Conservation (phyloP, 2,113 vertebrate species). For the Henicopernis longicauda region DNA sequence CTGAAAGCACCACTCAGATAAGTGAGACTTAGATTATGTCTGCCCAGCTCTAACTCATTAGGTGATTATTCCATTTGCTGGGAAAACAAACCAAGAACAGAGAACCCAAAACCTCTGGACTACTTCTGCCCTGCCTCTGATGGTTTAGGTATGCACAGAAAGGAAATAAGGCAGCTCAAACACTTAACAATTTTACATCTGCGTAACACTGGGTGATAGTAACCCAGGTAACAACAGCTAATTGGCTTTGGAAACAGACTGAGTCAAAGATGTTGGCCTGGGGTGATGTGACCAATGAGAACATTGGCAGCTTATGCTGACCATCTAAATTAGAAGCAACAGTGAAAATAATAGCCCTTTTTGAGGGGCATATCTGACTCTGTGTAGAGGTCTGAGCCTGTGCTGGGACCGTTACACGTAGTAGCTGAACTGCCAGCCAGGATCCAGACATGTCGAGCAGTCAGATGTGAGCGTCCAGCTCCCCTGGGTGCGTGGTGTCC, state of each 20-base stretch:
- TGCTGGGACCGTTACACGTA: not conserved
- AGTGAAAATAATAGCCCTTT: not conserved
- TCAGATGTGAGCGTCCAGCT: rapidly evolving
- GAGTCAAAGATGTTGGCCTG: not conserved
- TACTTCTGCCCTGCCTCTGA: not conserved
- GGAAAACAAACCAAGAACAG: not conserved
- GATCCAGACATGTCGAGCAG: not conserved
- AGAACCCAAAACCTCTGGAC: not conserved
- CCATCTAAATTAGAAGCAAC: not conserved
- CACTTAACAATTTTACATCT: not conserved
- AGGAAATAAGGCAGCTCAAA: not conserved
- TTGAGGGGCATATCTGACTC: not conserved
- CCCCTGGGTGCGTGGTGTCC: not conserved
- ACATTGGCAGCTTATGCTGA: not conserved
- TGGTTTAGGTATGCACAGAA: not conserved
- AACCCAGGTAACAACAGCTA: not conserved
- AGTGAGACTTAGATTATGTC: not conserved
- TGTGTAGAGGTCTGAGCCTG: not conserved
- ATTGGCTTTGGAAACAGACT: not conserved
- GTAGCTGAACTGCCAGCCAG: not conserved
- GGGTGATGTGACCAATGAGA: not conserved
- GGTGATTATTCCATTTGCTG: not conserved
- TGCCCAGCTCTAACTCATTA: not conserved
- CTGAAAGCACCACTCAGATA: not conserved
- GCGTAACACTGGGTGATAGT: not conserved